Evolutionary conservation across 2,113 vertebrate genomes (phyloP), one percentile per base, ranked within the genome.

Genomic region (Oreocharis arfaki): DNA sequence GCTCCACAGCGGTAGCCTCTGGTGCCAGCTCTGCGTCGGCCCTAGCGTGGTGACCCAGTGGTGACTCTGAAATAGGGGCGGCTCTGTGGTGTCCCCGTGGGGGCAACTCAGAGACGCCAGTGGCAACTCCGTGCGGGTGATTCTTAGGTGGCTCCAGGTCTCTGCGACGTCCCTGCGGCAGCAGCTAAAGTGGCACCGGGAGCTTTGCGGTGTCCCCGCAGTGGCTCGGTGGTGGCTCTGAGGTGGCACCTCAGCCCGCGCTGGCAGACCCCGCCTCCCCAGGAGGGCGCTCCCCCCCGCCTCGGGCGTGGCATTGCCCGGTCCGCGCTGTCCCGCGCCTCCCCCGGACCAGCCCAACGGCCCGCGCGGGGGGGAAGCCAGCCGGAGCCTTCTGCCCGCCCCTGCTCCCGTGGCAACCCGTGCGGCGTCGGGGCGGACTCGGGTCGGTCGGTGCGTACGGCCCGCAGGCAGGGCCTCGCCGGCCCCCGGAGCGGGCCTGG

Each of bases 331-430:
- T 49, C 63, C 57, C 41, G 76, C 42, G 2, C 86, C 86, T 33
- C n/a, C 47, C 9, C 13, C 33, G 71, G 76, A 24, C 27, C 60
- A 28, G 71, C 77, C 71, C 79, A 84, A 75, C 55, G 11, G 32
- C 59, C 55, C 28, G 55, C 28, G 39, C 28, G 39, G 64, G 39
- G 64, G 47, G 10, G 14, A 9, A 12, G 9, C 6, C 33, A 3
- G 4, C 5, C 35, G 7, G 27, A 56, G 79, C 83, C 49, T 59
- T 64, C 74, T 44, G 76, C 81, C 96, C 77, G 49, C 77, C 55
- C 16, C 15, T 61, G 17, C 23, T 39, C 10, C 89, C 89, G 35
- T 96, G 81, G 97, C 96, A 95, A 97, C 97, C 15, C 59, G 22
- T 27, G 30, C 16, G 23, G 95, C 81, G 96, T 89, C 87, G 30